Percentiles rank a stretch among this genome's conserved stretches.
Conservation (phyloP, 2,888 invertebrate species). For the Phasia obesa region DNA sequence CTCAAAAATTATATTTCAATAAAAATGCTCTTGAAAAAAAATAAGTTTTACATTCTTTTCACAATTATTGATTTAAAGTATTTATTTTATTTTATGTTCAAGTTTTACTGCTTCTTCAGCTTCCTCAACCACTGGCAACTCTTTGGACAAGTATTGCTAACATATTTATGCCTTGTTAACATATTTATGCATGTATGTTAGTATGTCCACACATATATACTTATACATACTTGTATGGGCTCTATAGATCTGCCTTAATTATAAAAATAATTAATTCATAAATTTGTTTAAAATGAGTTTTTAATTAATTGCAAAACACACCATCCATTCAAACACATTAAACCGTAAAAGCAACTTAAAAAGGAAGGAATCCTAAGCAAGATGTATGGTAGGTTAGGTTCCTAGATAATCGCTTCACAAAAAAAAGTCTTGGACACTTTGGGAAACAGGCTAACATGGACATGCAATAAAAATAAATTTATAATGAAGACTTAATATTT, state of each 20-base stretch:
- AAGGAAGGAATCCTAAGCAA: neutral
- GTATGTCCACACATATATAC: too few relatives aligned
- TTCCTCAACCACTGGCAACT: too few relatives aligned
- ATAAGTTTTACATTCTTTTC: too few relatives aligned
- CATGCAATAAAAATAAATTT: neutral
- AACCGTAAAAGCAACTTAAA: neutral
- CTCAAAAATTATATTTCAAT: too few relatives aligned
- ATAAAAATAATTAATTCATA: conserved; percentile 56
- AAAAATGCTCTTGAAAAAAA: too few relatives aligned
- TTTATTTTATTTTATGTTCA: too few relatives aligned
- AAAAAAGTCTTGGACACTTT: neutral
- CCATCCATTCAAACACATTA: neutral
- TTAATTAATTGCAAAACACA: conserved; percentile 45
- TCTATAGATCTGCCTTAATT: conserved; percentile 1
- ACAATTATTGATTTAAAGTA: too few relatives aligned
- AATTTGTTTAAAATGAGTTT: conserved; percentile 57
- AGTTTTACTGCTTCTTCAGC: too few relatives aligned
- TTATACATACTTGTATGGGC: neutral
- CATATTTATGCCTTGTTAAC: too few relatives aligned
- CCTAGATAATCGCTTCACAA: conserved; percentile 12
- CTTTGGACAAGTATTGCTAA: too few relatives aligned
- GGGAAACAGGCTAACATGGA: conserved; percentile 5
- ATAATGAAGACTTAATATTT: neutral
- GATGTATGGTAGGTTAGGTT: neutral
- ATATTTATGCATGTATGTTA: neutral